Base-by-base conservation (phyloP, 2,113 vertebrate species). In the Notothenia rossii region DNA sequence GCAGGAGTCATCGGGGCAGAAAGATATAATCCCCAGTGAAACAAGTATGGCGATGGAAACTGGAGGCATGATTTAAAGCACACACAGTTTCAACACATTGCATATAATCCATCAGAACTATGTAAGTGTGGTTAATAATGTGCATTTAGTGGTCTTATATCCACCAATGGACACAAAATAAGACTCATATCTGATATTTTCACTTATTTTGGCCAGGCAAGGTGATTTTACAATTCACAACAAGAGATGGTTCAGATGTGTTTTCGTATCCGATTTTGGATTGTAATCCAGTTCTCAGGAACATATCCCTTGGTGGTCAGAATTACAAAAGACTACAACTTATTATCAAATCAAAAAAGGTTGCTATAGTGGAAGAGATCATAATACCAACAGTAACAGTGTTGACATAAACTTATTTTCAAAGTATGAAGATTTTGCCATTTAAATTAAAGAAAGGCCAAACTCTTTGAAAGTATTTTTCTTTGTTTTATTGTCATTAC, bases 401-500 rank as follows among this genome's bases (percentile, higher is more conserved):
- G 6, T 14, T 43, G 40, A 18, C 40, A 10, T 20, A 45, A 45
- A 43, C 18, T 22, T n/a, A 64, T 15, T 61, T 40, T 43, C 2
- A 49, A 5, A 10, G 62, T 7, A 7, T 17, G 33, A 51, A 14
- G 1, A 22, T 29, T 5, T 33, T 20, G 7, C 15, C 7, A 68
- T 51, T 61, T 7, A 33, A 7, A 15, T 20, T 1, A 56, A 50
- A 54, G 63, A 22, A 65, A 5, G 29, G 10, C 4, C 1, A 68
- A 43, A 59, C 22, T 45, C 65, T 68, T 75, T 49, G 6, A 75
- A 78, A 36, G 40, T 68, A 50, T 13, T 80, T 25, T 70, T 78
- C 73, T 84, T 25, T 13, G 29, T 84, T 89, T 88, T 87, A 88
- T 88, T 89, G 40, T 55, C 79, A 77, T 78, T 59, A 64, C 65